A percentile compares a stretch with the other conserved stretches of the same genome.
phyloP scores from a whole-genome alignment of 1,140 invertebrate genomes.

The Euura saliciscinereae region DNA sequence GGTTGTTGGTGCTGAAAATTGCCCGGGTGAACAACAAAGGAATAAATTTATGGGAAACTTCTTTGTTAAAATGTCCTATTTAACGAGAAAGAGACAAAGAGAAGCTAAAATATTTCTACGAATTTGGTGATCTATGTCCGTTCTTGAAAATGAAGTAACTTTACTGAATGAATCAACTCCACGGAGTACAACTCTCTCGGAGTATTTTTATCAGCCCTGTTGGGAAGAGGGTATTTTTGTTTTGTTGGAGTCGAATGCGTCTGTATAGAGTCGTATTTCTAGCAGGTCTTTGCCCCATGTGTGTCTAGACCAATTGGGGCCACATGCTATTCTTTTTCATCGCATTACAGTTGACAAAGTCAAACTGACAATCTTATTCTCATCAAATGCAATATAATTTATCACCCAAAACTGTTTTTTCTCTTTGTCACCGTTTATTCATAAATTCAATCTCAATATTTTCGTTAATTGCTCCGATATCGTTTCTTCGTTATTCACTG shows the following conservation, averaged over 20 bases:
- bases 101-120: not conserved
- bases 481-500: too few species aligned
- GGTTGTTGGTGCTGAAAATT: too few species aligned
- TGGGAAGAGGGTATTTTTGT: not conserved
- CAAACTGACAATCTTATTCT: not conserved
- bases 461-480: too few species aligned
- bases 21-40: too few species aligned
- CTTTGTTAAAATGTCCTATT: not conserved
- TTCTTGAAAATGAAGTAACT: not conserved
- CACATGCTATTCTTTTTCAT: not conserved
- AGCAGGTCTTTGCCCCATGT: not conserved
- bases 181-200: not conserved
- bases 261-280: not conserved
- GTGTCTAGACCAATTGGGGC: not conserved
- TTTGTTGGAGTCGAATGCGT: not conserved
- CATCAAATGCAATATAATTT: too few species aligned
- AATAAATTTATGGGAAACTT: too few species aligned
- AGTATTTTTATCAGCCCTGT: not conserved
- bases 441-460: too few species aligned
- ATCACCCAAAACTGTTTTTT: constrained; percentile 11
- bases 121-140: not conserved
- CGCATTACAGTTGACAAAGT: not conserved
- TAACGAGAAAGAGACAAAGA: not conserved
- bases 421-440: not conserved
- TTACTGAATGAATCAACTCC: not conserved